Evolutionary conservation across 1,140 invertebrate species (phyloP).

Genomic region (Propsilocerus akamusi): DNA sequence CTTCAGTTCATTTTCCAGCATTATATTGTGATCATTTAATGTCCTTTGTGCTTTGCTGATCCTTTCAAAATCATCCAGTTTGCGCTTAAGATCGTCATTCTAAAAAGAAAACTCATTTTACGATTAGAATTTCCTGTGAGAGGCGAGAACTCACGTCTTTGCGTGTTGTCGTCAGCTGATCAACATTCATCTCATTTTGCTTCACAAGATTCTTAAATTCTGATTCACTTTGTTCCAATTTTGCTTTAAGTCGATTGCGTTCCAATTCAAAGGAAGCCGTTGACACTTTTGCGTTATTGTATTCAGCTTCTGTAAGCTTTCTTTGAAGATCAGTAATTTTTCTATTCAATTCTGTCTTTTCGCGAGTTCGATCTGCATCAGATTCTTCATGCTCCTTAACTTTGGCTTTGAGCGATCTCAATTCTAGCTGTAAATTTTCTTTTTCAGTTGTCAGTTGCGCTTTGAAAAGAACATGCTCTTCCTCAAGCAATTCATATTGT

Average conservation of each 20-base stretch:
- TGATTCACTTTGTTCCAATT: conserved; percentile 50
- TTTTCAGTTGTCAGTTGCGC: conserved; percentile 58
- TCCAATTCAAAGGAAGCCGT: conserved; percentile 35
- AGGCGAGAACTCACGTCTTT: conserved; percentile 37
- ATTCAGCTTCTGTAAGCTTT: conserved; percentile 25
- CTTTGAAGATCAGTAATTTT: conserved; percentile 45
- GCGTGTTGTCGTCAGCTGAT: conserved; percentile 46
- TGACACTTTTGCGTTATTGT: conserved; percentile 20
- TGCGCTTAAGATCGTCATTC: conserved; percentile 62
- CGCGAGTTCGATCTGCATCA: conserved; percentile 11
- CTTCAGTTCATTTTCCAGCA: conserved; percentile 54
- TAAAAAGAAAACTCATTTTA: conserved; percentile 26
- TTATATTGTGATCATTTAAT: conserved; percentile 50
- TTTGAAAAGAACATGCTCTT: conserved; percentile 63
- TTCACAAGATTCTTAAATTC: conserved; percentile 54
- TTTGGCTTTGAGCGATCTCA: conserved; percentile 15
- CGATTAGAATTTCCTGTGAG: conserved; percentile 3
- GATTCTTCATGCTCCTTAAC: conserved; percentile 15
- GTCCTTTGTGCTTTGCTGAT: conserved; percentile 63
- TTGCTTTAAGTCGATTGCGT: conserved; percentile 40
- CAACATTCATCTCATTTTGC: conserved; percentile 46
- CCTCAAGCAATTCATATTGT: conserved; percentile 65
- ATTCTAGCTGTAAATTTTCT: conserved; percentile 35
- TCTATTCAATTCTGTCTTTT: conserved; percentile 30
- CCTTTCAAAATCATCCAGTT: conserved; percentile 70